Evolutionary conservation across 2,888 invertebrate genomes (phyloP), one percentile per base, ranked within the genome.

Genomic region (Creontiades dilutus): DNA sequence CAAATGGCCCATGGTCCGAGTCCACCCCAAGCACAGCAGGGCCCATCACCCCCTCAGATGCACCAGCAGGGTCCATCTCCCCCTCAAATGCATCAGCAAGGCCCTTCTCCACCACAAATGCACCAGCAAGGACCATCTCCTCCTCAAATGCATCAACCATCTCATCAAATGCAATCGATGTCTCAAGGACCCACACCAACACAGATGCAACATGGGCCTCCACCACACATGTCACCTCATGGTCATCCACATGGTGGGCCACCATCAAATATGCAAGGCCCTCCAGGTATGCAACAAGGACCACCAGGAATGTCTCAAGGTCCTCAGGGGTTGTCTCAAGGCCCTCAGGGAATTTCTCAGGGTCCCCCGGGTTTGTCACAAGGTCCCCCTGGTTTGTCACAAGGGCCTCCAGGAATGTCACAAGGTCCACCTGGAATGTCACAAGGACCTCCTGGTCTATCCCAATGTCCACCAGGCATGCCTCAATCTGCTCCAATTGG

Each of bases 1-100:
- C 87, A 87, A 47, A 48, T 87, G 87, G 61, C 61, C n/a, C 87
- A 87, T 87, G 87, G 87, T 9, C 87, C 87, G n/a, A 37, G 47
- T 57, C 87, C 87, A 7, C 86, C 86, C 5, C 86, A 86, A 27
- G 28, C 13, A 19, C 87, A 86, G 46, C 87, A 75, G n/a, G 87
- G 87, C 2, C 87, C 87, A 12, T 87, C 87, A 13, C 87, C 87
- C 13, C 87, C 87, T 48, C 87, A 87, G 23, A 87, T 87, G 87
- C 87, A 87, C 27, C 87, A 87, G 48, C 86, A 86, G 46, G 87
- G 87, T 47, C 76, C 87, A 5, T 87, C 87, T 13, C 87, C 87
- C 52, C 87, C 86, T 68, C 86, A 86, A 46, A 68, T 86, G 86
- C 61, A 46, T n/a, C 87, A 86, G 68, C 86, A 87, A 27, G 87